Evolutionary conservation across 2,888 invertebrate species (phyloP).

Genomic region (Dioctria linearis): DNA sequence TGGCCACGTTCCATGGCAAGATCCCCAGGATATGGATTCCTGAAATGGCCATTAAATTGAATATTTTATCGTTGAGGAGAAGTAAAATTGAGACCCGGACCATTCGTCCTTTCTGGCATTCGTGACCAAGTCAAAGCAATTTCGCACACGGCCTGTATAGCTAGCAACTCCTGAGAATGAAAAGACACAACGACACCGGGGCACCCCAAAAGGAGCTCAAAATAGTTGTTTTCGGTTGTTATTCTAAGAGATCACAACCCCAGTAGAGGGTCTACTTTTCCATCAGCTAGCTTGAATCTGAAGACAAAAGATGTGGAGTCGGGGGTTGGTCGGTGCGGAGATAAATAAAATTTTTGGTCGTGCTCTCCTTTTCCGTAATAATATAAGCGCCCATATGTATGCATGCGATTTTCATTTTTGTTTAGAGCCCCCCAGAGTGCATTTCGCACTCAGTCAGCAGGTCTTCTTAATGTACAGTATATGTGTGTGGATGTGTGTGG

Average conservation of each 20-base stretch:
- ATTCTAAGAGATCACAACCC: conserved; percentile 35
- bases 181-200: conserved; percentile 24
- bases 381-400: conserved; percentile 71
- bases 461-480: conserved; percentile 28
- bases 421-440: conserved; percentile 72
- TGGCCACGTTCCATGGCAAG: not conserved
- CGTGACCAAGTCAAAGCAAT: conserved; percentile 37
- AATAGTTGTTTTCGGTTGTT: conserved; percentile 19
- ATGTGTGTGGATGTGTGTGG: not conserved
- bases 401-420: conserved; percentile 72
- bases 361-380: conserved; percentile 51
- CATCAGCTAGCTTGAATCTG: not conserved
- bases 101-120: conserved; percentile 33
- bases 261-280: conserved; percentile 4
- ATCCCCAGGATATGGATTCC: conserved; percentile 29
- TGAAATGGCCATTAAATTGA: conserved; percentile 67
- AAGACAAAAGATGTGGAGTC: conserved; percentile 32
- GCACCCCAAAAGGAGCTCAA: conserved; percentile 28
- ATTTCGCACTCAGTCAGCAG: conserved; percentile 70
- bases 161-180: conserved; percentile 18
- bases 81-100: conserved; percentile 57
- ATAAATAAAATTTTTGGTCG: conserved; percentile 51
- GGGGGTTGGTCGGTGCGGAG: conserved; percentile 9
- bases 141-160: conserved; percentile 11
- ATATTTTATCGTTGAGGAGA: conserved; percentile 65